Base-by-base conservation (phyloP, 1,140 invertebrate species). In the Cataglyphis hispanica region DNA sequence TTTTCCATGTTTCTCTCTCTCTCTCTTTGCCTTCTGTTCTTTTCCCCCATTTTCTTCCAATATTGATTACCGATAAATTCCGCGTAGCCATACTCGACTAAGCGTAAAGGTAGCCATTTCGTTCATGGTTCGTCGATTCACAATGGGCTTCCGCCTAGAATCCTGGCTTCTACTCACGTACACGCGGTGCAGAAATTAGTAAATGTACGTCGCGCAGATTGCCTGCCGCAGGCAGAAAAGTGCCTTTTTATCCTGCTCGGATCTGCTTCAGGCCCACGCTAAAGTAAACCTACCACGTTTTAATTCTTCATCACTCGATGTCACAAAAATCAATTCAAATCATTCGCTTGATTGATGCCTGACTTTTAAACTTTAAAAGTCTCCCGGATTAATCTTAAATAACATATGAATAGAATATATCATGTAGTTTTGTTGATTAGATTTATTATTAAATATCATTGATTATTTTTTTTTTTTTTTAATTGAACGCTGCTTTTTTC, bases 41-140 rank as follows among this genome's bases (percentile, higher is more conserved):
- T 43, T n/a, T 74, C 22, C 31, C 27, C 43, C n/a, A 34, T 69
- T 27, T 43, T 61, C 58, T 61, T 50, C 83, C 76, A 66, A 31
- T 90, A 93, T 93, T 90, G 91, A 93, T 93, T 92, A 81, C 89
- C 90, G 85, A 93, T 93, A 93, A 93, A 93, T 93, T 93, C 86
- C 91, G 70, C 88, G 86, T 87, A 86, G 75, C 86, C 67, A 77
- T 91, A 89, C 31, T 85, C 87, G 86, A 70, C 84, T 88, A 91
- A 93, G 91, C 91, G 91, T 91, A 92, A 92, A 92, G 92, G 90
- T 91, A 93, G 92, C 89, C 92, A 91, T 91, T 92, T 88, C 89
- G 91, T 92, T 93, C 87, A 91, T 90, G 91, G 91, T 91, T 93
- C 89, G 85, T 50, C 88, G 85, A 86, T 84, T 91, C 70, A 89